phyloP scores from a whole-genome alignment of 2,888 invertebrate genomes.

The Chrysomela aeneicollis region DNA sequence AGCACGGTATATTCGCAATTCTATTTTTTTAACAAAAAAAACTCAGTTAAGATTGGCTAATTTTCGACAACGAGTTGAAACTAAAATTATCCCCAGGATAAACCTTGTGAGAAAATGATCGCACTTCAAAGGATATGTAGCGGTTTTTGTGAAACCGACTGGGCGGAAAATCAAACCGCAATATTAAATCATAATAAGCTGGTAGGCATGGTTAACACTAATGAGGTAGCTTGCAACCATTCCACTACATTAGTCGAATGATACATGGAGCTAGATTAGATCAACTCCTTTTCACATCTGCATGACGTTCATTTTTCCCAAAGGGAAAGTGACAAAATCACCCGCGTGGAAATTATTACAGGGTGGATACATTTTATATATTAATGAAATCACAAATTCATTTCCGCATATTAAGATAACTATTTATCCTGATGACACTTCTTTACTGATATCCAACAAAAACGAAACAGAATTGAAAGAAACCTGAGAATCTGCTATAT shows the following conservation, averaged over 20 bases:
- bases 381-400: no score
- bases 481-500: no score
- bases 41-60: no score
- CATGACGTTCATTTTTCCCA: constrained; percentile 40
- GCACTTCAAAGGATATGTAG: neutral
- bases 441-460: no score
- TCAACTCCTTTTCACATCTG: constrained; percentile 48
- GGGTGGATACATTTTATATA: no score
- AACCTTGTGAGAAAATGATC: neutral
- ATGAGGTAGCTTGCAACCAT: constrained; percentile 38
- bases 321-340: constrained; percentile 50
- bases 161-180: constrained; percentile 12
- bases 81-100: neutral
- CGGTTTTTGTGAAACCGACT: neutral
- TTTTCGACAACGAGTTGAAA: no score
- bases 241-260: constrained; percentile 54
- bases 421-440: no score
- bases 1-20: no score
- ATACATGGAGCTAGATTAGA: constrained; percentile 51
- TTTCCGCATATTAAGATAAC: no score
- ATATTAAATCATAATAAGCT: constrained; percentile 33
- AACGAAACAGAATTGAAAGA: no score
- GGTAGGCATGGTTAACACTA: constrained; percentile 40
- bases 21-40: no score
- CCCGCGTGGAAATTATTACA: constrained; percentile 29